Percentiles rank a stretch among this genome's conserved stretches.
phyloP scores from a whole-genome alignment of 2,113 vertebrate genomes.

The Lamprologus ornatipinnis region DNA sequence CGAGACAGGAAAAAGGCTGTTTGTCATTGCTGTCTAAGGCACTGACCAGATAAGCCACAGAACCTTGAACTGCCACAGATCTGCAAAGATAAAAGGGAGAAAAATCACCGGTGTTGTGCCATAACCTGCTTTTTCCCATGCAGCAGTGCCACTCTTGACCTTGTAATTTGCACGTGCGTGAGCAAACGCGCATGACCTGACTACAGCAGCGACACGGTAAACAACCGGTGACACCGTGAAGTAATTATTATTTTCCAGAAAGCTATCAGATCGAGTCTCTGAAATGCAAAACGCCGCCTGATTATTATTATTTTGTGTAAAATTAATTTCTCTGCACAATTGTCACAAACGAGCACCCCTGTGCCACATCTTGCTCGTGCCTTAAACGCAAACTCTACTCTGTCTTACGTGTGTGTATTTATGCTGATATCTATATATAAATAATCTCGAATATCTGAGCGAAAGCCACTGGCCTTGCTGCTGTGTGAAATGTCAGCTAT shows the following conservation, averaged over 20 bases:
- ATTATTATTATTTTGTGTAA: neutral
- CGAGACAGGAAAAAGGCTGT: constrained; percentile 59
- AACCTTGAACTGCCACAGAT: constrained; percentile 30
- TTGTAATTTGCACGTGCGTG: neutral
- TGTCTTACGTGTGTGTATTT: neutral
- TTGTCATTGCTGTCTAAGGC: constrained; percentile 26
- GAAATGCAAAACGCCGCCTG: rapidly evolving
- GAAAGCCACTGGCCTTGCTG: neutral
- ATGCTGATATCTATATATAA: neutral
- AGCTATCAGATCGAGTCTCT: neutral
- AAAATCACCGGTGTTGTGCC: neutral
- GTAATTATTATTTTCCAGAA: neutral
- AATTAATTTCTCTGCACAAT: neutral
- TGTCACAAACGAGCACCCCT: neutral
- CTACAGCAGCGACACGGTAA: neutral
- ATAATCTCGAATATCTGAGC: neutral
- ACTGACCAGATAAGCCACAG: constrained; percentile 67
- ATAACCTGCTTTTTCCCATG: constrained; percentile 26
- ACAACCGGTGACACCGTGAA: neutral
- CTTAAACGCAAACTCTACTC: neutral
- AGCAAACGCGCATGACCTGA: neutral
- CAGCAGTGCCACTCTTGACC: constrained; percentile 20
- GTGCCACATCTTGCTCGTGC: neutral
- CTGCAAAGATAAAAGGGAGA: constrained; percentile 16
- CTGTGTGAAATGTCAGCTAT: constrained; percentile 27